Evolutionary conservation across 30 jellyfish, hydroid and myxozoan species (phyloP), one percentile per base, ranked within the genome.

Genomic region (Aurelia aurita): DNA sequence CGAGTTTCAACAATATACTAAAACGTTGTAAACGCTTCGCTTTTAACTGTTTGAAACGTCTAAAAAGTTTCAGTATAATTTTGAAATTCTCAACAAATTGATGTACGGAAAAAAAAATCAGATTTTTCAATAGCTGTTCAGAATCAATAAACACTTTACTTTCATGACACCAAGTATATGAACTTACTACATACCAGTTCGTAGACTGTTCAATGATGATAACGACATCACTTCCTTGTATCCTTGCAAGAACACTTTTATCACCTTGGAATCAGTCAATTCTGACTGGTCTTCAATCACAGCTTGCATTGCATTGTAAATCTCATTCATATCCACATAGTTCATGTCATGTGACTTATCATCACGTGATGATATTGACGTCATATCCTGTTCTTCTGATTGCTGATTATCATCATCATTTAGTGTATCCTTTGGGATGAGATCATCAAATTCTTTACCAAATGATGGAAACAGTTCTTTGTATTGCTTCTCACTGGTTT

Each of bases 401-500:
- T 18, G 6, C 20, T 44, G 53, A 16, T n/a, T 31, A 62, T 63
- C 76, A 51, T 57, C 34, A 26, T 84, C 89, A 74, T 86, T 86
- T 32, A 85, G 58, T 7, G 80, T 25, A 46, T 85, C 96, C 49
- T 58, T 85, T 5, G 96, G 96, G 9, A 88, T 59, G 9, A 94
- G 53, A 65, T 88, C 97, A 16, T 23, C 39, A 58, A 61, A 94
- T 14, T 89, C 94, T 11, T 65, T 66, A 22, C 77, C 91, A 72
- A 62, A 94, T 8, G 97, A 60, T 27, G 97, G 97, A 79, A 94
- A 88, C 25, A 75, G 74, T 23, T 70, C 57, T 26, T 70, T 49
- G 43, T 35, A 74, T 23, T 79, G 68, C 34, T 75, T 69, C 54
- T 75, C 92, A 32, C 46, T 34, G 69, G 34, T 79, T 25, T 85